These are phyloP conservation scores for Brachypodius melanocephalos DNA, from an alignment of 2,113 vertebrate genomes.

Conservation along the genomic window DNA sequence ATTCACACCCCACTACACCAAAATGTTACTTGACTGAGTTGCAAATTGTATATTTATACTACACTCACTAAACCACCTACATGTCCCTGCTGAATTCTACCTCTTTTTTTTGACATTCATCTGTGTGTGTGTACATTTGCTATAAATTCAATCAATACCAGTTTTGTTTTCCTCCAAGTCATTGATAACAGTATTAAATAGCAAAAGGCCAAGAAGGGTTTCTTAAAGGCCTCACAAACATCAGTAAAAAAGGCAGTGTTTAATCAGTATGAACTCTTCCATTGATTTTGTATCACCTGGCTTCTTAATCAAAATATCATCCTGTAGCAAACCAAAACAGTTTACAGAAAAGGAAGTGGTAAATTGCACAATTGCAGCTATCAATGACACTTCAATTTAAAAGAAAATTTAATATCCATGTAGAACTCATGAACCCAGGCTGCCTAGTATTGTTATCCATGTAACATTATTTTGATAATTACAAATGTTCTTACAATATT, in stretches of 20 bases:
- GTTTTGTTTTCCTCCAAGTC: neutral
- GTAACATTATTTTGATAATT: neutral
- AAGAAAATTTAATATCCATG: neutral
- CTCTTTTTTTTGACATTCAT: neutral
- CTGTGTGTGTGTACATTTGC: neutral
- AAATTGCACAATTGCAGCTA: neutral
- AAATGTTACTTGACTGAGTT: neutral
- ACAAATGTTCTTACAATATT: neutral
- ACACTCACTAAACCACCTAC: neutral
- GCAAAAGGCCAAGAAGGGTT: neutral
- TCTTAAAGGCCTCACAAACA: neutral
- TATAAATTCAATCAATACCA: neutral
- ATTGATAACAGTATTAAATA: constrained; percentile 4
- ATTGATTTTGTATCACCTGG: constrained; percentile 38
- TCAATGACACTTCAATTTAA: neutral
- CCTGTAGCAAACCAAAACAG: neutral
- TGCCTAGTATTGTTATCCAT: neutral
- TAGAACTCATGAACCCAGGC: neutral
- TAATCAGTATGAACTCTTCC: constrained; percentile 1
- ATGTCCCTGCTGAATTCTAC: neutral
- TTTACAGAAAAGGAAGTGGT: neutral
- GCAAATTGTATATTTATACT: neutral
- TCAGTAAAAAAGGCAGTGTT: neutral
- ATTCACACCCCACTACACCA: neutral
- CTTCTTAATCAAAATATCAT: constrained; percentile 33